Base-by-base conservation (phyloP, 2,888 invertebrate species). In the Cryptocheilus praepositus region DNA sequence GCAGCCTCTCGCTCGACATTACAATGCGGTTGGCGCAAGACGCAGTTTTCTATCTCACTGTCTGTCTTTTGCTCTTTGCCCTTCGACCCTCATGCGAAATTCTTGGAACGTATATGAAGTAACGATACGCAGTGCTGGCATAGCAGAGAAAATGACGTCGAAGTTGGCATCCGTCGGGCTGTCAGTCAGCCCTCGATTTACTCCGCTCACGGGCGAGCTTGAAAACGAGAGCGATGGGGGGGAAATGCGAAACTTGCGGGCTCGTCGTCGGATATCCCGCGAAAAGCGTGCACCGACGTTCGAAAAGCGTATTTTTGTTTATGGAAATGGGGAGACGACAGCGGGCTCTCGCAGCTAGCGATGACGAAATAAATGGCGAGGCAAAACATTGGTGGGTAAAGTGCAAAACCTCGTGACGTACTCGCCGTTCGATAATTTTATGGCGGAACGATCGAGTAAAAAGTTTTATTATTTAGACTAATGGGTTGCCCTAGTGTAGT, bases 341-440 rank as follows among this genome's bases (percentile, higher is more conserved):
- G 56, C 15, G 63, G 43, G 43, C 21, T 68, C 71, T 70, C 67
- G 49, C 69, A 65, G 72, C 69, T 73, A 72, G 74, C 74, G 74
- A 74, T 64, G 74, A 63, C 60, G 61, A 64, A 61, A 72, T 63
- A 71, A 79, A 80, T 60, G 67, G 62, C 66, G 63, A 56, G 64
- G 49, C 13, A 46, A 36, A 36, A 59, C n/a, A 51, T 15, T 53
- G 65, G 43, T 64, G 75, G 67, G 77, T 77, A 77, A 75, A 79
- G 78, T 79, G 78, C 78, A 80, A 79, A 79, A 80, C 51, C 78
- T 74, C 66, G 80, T 79, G 73, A 8, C 69, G 13, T 36, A 36
- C 66, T 55, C 62, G 71, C 64, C 79, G 64, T 67, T 71, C 65
- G 75, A 70, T 80, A 77, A 80, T 74, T 73, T 67, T 63, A 67